phyloP scores from a whole-genome alignment of 2,888 invertebrate species.

The Calameuta pallipes region DNA sequence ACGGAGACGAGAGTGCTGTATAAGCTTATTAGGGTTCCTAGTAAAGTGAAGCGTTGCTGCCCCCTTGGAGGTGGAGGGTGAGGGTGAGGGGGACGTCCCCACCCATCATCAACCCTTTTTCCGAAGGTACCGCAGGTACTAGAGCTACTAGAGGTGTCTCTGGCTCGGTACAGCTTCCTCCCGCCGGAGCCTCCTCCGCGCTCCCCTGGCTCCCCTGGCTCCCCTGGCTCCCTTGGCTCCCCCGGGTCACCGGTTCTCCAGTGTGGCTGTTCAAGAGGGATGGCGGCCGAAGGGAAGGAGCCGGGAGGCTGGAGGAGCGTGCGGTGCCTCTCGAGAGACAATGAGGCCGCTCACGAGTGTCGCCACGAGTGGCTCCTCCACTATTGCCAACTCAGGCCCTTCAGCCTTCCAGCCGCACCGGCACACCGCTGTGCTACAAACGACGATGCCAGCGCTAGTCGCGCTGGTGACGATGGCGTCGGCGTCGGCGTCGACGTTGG shows the following conservation, averaged over 20 bases:
- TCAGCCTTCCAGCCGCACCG: conserved; percentile 45
- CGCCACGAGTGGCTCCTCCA: conserved; percentile 63
- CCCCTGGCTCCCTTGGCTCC: neutral
- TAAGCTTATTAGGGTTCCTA: conserved; percentile 61
- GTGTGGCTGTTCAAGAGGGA: conserved; percentile 11
- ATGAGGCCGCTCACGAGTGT: conserved; percentile 66
- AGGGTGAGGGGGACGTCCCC: too few relatives aligned
- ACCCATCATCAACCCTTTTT: too few relatives aligned
- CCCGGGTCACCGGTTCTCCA: conserved; percentile 15
- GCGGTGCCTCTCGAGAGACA: conserved; percentile 62
- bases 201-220: neutral
- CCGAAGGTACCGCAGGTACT: too few relatives aligned
- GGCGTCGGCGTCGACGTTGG: conserved; percentile 17
- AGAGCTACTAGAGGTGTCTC: neutral
- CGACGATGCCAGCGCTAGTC: conserved; percentile 3
- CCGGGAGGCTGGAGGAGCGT: conserved; percentile 40
- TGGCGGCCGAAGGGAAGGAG: conserved; percentile 15
- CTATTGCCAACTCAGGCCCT: conserved; percentile 66
- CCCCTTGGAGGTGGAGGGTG: conserved; percentile 1
- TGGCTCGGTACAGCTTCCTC: too few relatives aligned
- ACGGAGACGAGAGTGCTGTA: conserved; percentile 59
- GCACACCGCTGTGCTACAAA: conserved; percentile 33
- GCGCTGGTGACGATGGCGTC: conserved; percentile 6
- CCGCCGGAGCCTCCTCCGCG: conserved; percentile 23
- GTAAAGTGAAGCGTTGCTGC: conserved; percentile 32